Percentiles rank a stretch among this genome's conserved stretches.
Evolutionary conservation across 1,140 invertebrate genomes (phyloP).

Genomic region (Aradophagus sp.): DNA sequence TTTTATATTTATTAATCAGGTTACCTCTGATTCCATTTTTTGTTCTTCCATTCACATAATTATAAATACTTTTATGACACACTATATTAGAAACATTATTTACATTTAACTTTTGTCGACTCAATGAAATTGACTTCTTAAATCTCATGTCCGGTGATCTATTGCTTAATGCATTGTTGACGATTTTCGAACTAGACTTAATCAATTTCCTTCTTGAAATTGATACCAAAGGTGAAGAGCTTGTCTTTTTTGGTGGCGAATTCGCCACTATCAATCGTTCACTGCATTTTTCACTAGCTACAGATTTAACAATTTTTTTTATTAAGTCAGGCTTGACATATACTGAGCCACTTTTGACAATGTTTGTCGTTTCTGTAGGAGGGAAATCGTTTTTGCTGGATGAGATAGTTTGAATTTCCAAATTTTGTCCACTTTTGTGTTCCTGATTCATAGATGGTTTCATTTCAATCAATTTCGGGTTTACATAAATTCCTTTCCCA

Average conservation of each 20-base stretch:
- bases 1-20: constrained; percentile 25
- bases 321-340: constrained; percentile 55
- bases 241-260: constrained; percentile 20
- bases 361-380: background rate
- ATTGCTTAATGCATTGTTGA: background rate
- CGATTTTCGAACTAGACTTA: constrained; percentile 13
- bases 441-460: constrained; percentile 5
- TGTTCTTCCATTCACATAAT: background rate
- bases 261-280: no score
- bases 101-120: constrained; percentile 12
- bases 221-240: constrained; percentile 17
- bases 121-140: background rate
- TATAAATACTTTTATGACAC: constrained; percentile 2
- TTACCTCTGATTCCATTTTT: constrained; percentile 10
- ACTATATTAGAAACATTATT: constrained; percentile 9
- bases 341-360: constrained; percentile 20
- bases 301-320: constrained; percentile 27
- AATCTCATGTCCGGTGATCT: background rate
- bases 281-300: constrained; percentile 40
- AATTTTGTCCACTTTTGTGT: background rate
- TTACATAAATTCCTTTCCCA: constrained; percentile 39
- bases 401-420: no score
- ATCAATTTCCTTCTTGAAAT: constrained; percentile 35
- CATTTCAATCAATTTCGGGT: constrained; percentile 45
- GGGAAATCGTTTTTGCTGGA: background rate